These are phyloP conservation scores for Brachylomia viminalis DNA, from an alignment of 2,888 invertebrate species.

Conservation along the genomic window DNA sequence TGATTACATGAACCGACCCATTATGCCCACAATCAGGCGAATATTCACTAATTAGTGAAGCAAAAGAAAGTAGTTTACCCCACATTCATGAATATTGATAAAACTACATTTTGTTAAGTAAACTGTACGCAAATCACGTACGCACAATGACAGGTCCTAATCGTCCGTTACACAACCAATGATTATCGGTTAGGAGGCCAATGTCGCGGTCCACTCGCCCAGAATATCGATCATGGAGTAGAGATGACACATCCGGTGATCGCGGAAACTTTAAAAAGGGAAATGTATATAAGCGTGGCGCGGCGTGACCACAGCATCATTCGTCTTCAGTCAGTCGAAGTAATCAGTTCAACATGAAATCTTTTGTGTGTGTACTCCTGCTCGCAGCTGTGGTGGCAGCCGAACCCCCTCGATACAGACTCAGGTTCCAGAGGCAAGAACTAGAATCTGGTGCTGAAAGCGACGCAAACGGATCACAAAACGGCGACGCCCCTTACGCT, in stretches of 20 bases:
- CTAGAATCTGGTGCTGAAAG: constrained; percentile 65
- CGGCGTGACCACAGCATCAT: constrained; percentile 80
- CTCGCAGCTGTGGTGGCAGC: constrained; percentile 80
- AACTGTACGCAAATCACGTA: constrained; percentile 82
- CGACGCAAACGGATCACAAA: constrained; percentile 67
- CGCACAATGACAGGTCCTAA: constrained; percentile 87
- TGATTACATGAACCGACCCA: constrained; percentile 65
- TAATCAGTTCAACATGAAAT: constrained; percentile 78
- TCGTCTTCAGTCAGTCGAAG: constrained; percentile 80
- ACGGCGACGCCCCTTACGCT: constrained; percentile 81
- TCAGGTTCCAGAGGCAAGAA: constrained; percentile 81
- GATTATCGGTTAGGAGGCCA: constrained; percentile 86
- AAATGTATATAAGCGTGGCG: constrained; percentile 81
- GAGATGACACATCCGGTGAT: constrained; percentile 84
- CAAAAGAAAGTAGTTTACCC: constrained; percentile 74
- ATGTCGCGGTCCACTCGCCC: constrained; percentile 83
- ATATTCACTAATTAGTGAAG: constrained; percentile 75
- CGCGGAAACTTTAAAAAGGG: constrained; percentile 79
- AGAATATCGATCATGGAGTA: constrained; percentile 85
- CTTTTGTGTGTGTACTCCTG: constrained; percentile 79
- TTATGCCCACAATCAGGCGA: constrained; percentile 67
- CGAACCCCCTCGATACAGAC: constrained; percentile 82
- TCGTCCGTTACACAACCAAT: constrained; percentile 85
- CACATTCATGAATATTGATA: constrained; percentile 85
- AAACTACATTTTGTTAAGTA: constrained; percentile 79